Evolutionary conservation across 37 sponge, comb jelly and placozoan genomes (phyloP), one percentile per base, ranked within the genome.

Genomic region (Beroe forskalii): DNA sequence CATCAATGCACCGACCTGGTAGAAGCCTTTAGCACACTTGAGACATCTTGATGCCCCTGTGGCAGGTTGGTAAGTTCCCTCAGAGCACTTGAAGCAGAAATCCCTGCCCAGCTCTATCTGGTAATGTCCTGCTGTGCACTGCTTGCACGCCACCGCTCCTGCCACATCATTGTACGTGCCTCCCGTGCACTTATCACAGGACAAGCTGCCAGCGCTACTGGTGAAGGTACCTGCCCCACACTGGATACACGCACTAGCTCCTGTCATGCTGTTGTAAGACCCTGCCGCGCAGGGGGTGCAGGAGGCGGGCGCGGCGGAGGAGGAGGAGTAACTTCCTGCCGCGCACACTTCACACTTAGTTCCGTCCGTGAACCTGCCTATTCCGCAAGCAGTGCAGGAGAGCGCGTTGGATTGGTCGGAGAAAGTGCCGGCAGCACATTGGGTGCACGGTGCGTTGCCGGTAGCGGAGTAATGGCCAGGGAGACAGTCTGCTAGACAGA

Each of bases 401-500:
- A 38, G 28, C 9, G 86, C 28, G 24, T 37, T 37, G 8, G 23
- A 4, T 1, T 12, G 2, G 30, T 17, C 28, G 40, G 86, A 23
- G 38, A 32, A 80, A 6, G 86, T 80, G 30, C 86, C 86, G 40
- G 86, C 27, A n/a, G 86, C 20, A 38, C 86, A 80, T 1, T 20
- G 48, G 19, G 44, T 80, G 30, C 86, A 80, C 28, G 86, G 86
- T 42, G 55, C 86, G 1, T 80, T 80, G 17, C 86, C 86, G 1
- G 86, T 80, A 27, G 30, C 30, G 44, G 86, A 80, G 86, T 44
- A 80, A 27, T 80, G 86, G 27, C 86, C 86, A 0, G 44, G 40
- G 12, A 43, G 28, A 43, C 86, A 80, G 48, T 80, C 86, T 9
- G n/a, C 43, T 20, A 80, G 55, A 80, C 86, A 80, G 48, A 42